A percentile compares a stretch with the other conserved stretches of the same genome.
These are phyloP conservation scores for Microtus californicus DNA, from an alignment of 2,797 vertebrate species.

Conservation along the genomic window DNA sequence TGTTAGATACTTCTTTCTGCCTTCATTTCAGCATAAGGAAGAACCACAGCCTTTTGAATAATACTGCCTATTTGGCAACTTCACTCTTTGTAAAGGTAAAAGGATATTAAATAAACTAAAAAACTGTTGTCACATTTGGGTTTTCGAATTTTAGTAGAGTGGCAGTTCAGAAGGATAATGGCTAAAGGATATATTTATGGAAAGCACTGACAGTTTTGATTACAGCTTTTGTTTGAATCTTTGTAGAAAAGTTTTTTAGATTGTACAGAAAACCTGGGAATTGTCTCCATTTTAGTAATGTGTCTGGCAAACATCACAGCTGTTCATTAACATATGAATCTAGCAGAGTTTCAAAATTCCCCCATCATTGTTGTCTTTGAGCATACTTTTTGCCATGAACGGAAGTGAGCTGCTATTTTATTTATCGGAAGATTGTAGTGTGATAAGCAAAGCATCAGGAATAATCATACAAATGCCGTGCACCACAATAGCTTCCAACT, in stretches of 20 bases:
- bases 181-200: not conserved
- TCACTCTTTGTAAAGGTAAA: conserved; percentile 29
- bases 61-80: not conserved
- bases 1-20: not conserved
- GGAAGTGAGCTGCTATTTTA: conserved; percentile 86
- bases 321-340: conserved; percentile 91
- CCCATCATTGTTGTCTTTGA: conserved; percentile 84
- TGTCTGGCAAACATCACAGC: conserved; percentile 87
- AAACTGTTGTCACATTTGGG: not conserved
- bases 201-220: conserved; percentile 68
- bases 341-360: conserved; percentile 86
- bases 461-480: conserved; percentile 80
- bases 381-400: conserved; percentile 84
- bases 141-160: conserved; percentile 40
- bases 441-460: conserved; percentile 83
- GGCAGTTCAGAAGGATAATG: not conserved
- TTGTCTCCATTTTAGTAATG: conserved; percentile 83
- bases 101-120: not conserved
- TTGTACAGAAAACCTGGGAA: conserved; percentile 85
- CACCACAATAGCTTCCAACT: conserved; percentile 69
- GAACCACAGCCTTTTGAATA: not conserved
- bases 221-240: conserved; percentile 72
- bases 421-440: conserved; percentile 85
- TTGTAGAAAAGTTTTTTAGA: conserved; percentile 83
- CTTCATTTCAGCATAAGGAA: not conserved